These are phyloP conservation scores for Lindbergichthys nudifrons DNA, from an alignment of 2,797 vertebrate species.

Conservation along the genomic window DNA sequence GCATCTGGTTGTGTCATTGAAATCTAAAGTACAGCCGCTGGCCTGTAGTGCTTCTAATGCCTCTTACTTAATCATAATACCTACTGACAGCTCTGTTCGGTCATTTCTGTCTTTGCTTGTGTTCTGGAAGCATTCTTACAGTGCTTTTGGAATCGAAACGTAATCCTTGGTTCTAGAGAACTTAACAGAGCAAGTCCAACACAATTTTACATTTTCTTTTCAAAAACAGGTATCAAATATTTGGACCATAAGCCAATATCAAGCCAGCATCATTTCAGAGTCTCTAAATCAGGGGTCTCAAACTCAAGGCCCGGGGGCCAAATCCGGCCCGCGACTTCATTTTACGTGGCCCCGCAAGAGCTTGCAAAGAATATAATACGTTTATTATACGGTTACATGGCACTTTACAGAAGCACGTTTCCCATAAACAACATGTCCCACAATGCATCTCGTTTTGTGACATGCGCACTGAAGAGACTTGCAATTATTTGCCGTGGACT, in stretches of 20 bases:
- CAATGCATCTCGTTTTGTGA: too few species aligned
- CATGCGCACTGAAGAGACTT: too few species aligned
- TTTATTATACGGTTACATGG: too few species aligned
- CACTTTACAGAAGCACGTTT: too few species aligned
- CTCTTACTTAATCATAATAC: constrained; percentile 12
- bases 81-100: not conserved
- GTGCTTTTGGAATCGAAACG: not conserved
- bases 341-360: too few species aligned
- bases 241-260: not conserved
- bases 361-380: too few species aligned
- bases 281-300: too few species aligned
- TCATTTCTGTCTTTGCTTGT: constrained; percentile 4
- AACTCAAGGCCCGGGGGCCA: too few species aligned
- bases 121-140: not conserved
- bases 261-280: not conserved
- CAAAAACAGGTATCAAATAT: not conserved
- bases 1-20: not conserved
- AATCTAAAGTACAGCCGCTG: not conserved
- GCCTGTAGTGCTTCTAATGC: not conserved
- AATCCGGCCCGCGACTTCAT: too few species aligned
- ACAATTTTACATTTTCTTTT: not conserved
- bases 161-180: not conserved
- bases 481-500: too few species aligned
- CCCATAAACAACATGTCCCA: too few species aligned
- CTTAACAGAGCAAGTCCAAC: not conserved